Conservation (phyloP, 2,797 vertebrate species). For the Cirrhinus molitorella region DNA sequence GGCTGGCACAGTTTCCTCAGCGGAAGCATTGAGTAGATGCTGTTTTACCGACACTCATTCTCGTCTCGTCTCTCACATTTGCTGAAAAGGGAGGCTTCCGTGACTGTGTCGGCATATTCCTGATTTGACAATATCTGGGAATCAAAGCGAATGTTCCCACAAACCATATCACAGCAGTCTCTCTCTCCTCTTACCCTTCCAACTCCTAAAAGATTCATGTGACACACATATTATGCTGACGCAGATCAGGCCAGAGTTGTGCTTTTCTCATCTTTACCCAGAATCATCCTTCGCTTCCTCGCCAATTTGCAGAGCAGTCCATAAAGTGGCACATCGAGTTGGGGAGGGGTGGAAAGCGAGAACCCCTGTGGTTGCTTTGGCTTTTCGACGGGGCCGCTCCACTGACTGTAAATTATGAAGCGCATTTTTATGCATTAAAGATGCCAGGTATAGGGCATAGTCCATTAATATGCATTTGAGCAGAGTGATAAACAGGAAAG, state of each 20-base stretch:
- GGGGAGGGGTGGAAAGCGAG: neutral
- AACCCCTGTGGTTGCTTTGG: slow-evolving; percentile 10
- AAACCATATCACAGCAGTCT: slow-evolving; percentile 27
- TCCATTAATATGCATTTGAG: slow-evolving; percentile 57
- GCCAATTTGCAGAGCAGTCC: slow-evolving; percentile 50
- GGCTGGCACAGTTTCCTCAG: neutral
- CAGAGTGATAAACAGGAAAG: slow-evolving; percentile 43
- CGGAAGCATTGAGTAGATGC: neutral
- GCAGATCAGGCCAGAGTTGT: slow-evolving; percentile 32
- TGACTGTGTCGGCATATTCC: slow-evolving; percentile 12
- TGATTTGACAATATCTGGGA: slow-evolving; percentile 43
- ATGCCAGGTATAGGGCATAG: slow-evolving; percentile 45
- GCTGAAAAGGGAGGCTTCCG: slow-evolving; percentile 6
- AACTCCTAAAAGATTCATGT: slow-evolving; percentile 47
- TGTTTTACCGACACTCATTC: slow-evolving; percentile 16
- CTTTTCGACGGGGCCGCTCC: neutral
- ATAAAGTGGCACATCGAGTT: slow-evolving; percentile 26
- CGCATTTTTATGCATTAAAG: slow-evolving; percentile 53
- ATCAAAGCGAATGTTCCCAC: slow-evolving; percentile 38
- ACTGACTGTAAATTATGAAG: slow-evolving; percentile 46
- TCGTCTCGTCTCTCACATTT: neutral
- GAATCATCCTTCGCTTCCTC: slow-evolving; percentile 42
- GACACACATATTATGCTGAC: slow-evolving; percentile 51
- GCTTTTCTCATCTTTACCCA: slow-evolving; percentile 51
- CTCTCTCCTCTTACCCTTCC: slow-evolving; percentile 13